A percentile compares a stretch with the other conserved stretches of the same genome.
phyloP scores from a whole-genome alignment of 2,113 vertebrate genomes.

The Riparia riparia region DNA sequence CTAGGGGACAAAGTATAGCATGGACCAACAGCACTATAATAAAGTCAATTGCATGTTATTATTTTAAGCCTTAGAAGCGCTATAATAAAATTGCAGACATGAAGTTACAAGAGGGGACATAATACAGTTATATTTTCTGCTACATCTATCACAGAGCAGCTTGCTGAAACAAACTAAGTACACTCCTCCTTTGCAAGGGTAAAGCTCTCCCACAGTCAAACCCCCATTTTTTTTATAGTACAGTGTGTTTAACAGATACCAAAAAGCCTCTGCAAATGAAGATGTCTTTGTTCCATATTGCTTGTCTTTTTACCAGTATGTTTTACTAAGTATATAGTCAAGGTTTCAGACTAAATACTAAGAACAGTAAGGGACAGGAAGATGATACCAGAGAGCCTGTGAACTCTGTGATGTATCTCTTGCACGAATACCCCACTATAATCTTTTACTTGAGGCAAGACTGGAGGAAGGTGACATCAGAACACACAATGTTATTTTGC shows the following conservation, averaged over 20 bases:
- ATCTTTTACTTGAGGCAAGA: neutral
- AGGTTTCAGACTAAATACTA: neutral
- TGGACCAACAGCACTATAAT: neutral
- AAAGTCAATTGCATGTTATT: neutral
- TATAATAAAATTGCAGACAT: neutral
- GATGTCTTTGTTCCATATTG: neutral
- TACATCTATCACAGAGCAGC: neutral
- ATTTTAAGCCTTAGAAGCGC: neutral
- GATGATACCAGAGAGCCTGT: neutral
- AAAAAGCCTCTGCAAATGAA: neutral
- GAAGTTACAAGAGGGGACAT: neutral
- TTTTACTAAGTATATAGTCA: neutral
- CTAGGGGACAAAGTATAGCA: neutral
- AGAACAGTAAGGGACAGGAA: neutral
- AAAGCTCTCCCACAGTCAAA: neutral
- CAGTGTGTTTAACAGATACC: neutral
- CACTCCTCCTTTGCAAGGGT: neutral
- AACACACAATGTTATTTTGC: neutral
- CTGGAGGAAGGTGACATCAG: slow-evolving; percentile 1
- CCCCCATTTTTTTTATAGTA: neutral
- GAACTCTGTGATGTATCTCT: neutral
- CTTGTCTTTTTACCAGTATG: neutral
- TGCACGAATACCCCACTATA: neutral
- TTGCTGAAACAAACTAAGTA: neutral
- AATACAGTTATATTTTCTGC: neutral